Conservation (phyloP, 1,140 invertebrate species). For the Pogonus chalceus region DNA sequence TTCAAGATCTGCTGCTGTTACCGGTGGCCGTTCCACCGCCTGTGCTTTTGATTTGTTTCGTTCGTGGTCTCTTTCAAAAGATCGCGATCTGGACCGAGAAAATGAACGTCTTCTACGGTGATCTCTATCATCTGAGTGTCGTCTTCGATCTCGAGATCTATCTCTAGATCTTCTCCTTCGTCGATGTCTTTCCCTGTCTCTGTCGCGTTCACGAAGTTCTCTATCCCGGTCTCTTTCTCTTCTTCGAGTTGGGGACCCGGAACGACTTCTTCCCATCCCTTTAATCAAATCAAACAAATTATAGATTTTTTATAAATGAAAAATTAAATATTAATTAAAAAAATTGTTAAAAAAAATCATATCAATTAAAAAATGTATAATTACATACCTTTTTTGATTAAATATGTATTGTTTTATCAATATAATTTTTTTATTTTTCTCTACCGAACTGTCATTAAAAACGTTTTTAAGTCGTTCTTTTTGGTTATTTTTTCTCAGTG, state of each 20-base stretch:
- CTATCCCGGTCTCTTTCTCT: conserved; percentile 27
- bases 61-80: conserved; percentile 34
- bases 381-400: not conserved
- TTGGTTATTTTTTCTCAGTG: conserved; percentile 7
- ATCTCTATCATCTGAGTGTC: conserved; percentile 36
- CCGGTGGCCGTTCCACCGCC: conserved; percentile 44
- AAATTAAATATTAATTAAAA: too few species aligned
- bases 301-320: too few species aligned
- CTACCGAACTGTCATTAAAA: not conserved
- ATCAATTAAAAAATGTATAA: too few species aligned
- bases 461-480: not conserved
- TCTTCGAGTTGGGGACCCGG: conserved; percentile 30
- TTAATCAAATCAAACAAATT: not conserved
- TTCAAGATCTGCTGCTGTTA: conserved; percentile 63
- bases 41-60: conserved; percentile 29
- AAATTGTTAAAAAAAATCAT: too few species aligned
- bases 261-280: conserved; percentile 23
- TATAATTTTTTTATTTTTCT: not conserved
- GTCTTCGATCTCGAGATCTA: conserved; percentile 37
- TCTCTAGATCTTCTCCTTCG: conserved; percentile 45
- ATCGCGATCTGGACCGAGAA: conserved; percentile 40
- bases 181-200: conserved; percentile 39
- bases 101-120: conserved; percentile 39
- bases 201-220: conserved; percentile 42
- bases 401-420: not conserved